These are phyloP conservation scores for Endotricha flammealis DNA, from an alignment of 2,888 invertebrate genomes.

Conservation along the genomic window DNA sequence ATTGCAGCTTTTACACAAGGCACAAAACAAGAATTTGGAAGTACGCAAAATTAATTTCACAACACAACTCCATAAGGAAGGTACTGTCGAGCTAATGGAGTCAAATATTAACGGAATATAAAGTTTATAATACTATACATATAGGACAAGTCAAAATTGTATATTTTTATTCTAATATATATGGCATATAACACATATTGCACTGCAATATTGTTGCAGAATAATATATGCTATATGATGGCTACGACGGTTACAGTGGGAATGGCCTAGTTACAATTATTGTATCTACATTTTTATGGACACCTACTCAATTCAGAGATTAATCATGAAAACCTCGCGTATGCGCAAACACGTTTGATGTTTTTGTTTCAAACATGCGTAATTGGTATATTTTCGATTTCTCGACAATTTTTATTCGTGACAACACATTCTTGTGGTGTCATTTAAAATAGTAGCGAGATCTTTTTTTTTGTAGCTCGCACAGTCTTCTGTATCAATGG, in stretches of 20 bases:
- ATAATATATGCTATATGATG: conserved; percentile 9
- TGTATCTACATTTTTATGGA: conserved; percentile 20
- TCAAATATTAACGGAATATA: conserved; percentile 5
- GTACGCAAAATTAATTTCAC: conserved; percentile 13
- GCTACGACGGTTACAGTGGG: conserved; percentile 14
- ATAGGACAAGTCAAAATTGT: conserved; percentile 5
- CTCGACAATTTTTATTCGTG: no score
- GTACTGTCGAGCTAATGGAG: conserved; percentile 16
- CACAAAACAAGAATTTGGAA: conserved; percentile 60
- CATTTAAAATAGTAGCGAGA: no score
- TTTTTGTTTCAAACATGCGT: no score
- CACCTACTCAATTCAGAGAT: no score
- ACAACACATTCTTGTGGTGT: no score
- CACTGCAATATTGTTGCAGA: not conserved
- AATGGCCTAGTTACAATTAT: conserved; percentile 19
- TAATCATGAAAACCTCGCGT: not conserved
- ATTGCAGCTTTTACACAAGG: conserved; percentile 55
- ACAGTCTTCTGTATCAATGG: no score
- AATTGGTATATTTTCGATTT: no score
- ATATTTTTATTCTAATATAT: no score
- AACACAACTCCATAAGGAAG: conserved; percentile 8
- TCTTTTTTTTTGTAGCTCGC: no score
- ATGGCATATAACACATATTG: conserved; percentile 10
- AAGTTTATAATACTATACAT: no score
- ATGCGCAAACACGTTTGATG: not conserved